phyloP scores from a whole-genome alignment of 2,888 invertebrate genomes.

The Drosophila ezoana region DNA sequence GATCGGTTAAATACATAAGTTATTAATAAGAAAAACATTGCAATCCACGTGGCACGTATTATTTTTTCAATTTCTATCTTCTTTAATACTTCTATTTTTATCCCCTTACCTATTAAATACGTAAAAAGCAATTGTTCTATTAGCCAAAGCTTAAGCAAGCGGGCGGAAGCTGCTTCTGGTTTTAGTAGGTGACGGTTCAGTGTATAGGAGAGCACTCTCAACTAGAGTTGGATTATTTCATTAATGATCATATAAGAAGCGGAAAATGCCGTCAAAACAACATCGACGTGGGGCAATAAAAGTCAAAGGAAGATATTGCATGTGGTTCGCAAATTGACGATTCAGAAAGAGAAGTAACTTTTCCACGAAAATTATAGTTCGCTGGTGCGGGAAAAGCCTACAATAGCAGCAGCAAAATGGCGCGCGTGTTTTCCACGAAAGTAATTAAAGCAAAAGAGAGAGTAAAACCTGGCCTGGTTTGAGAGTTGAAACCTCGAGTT shows the following conservation, averaged over 20 bases:
- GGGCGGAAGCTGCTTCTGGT: too few species aligned
- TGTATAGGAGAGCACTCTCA: neutral
- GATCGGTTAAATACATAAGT: too few species aligned
- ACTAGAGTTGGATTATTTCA: constrained; percentile 68
- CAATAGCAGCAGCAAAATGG: constrained; percentile 57
- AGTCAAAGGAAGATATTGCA: constrained; percentile 60
- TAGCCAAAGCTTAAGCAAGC: too few species aligned
- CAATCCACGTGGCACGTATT: too few species aligned
- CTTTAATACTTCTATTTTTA: too few species aligned
- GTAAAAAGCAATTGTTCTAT: too few species aligned
- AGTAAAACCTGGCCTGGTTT: constrained; percentile 30
- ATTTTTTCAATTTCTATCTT: too few species aligned
- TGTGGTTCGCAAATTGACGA: constrained; percentile 72
- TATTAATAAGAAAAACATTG: too few species aligned
- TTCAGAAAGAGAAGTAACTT: constrained; percentile 78
- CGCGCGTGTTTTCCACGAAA: constrained; percentile 77
- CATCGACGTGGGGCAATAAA: constrained; percentile 28
- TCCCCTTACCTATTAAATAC: too few species aligned
- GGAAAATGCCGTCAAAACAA: constrained; percentile 55
- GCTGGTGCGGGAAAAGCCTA: constrained; percentile 38
- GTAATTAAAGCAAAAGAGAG: constrained; percentile 73
- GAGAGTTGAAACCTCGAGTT: constrained; percentile 19
- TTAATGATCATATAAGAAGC: constrained; percentile 64
- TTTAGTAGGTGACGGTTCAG: too few species aligned
- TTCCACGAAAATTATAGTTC: constrained; percentile 45